Evolutionary conservation across 2,113 vertebrate genomes (phyloP), one percentile per base, ranked within the genome.

Genomic region (Pithys albifrons): DNA sequence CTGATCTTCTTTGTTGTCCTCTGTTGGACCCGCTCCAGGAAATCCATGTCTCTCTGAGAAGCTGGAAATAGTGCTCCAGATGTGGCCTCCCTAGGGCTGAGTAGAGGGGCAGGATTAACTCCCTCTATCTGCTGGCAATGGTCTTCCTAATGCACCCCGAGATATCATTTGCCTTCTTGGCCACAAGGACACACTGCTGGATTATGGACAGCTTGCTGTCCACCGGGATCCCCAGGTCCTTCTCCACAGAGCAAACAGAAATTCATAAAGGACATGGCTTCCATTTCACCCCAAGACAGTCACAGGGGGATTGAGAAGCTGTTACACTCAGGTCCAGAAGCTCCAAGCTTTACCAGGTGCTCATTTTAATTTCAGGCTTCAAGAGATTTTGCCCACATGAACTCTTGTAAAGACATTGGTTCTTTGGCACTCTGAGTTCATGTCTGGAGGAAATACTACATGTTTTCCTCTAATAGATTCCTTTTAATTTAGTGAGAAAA

Each of bases 101-200:
- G 20, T 1, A 54, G 39, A 76, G 29, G 14, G 24, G 17, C n/a
- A 35, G 7, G 55, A 41, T 23, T 22, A 35, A 3, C 4, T 57
- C 4, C 25, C 17, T 27, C 0, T 0, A 0, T 2, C 41, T 76
- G n/a, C 5, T 70, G 41, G 17, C 25, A 48, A 0, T 64, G 25
- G 0, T 33, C 14, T 67, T 48, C 57, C 22, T 49, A 19, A 37
- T 5, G n/a, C 20, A 62, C 2, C 7, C 23, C n/a, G 19, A 17
- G 11, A 31, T 1, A 35, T 1, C 17, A 31, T 4, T 23, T 20
- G 9, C 29, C n/a, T 64, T 64, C 49, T 43, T 64, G 49, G 14
- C 10, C 64, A 16, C 22, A 23, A 23, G 9, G 39, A 1, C 9
- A 43, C 28, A 6, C 20, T 83, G 64, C 23, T 70, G 79, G 41